These are phyloP conservation scores for Halesus radiatus DNA, from an alignment of 1,140 invertebrate genomes.

Conservation along the genomic window DNA sequence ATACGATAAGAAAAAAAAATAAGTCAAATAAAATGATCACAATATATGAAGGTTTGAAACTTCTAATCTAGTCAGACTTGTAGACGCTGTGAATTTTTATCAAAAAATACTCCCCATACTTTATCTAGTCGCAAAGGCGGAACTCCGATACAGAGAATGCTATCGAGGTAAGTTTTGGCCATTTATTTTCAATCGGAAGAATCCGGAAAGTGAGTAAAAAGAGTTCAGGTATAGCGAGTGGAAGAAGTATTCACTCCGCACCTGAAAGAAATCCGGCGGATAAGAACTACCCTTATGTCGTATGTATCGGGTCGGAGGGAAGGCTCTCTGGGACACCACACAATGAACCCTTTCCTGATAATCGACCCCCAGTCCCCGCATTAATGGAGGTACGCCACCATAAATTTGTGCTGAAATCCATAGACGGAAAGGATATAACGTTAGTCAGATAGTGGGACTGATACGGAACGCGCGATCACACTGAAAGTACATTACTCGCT, in stretches of 20 bases:
- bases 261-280: background rate
- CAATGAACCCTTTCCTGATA: conserved; percentile 19
- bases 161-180: background rate
- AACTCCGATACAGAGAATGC: conserved; percentile 9
- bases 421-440: conserved; percentile 14
- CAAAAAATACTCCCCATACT: background rate
- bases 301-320: background rate
- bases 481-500: background rate
- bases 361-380: background rate
- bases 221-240: background rate
- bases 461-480: background rate
- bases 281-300: background rate
- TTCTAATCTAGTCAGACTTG: background rate
- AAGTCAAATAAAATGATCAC: background rate
- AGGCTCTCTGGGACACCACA: background rate
- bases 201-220: background rate
- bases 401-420: conserved; percentile 17
- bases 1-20: background rate
- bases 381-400: background rate
- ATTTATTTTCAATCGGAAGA: background rate
- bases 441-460: conserved; percentile 2
- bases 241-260: background rate
- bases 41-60: background rate
- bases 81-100: no score
- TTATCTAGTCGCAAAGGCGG: background rate